A percentile compares a stretch with the other conserved stretches of the same genome.
These are phyloP conservation scores for Taenioides sp. DNA, from an alignment of 2,797 vertebrate genomes.

Conservation along the genomic window DNA sequence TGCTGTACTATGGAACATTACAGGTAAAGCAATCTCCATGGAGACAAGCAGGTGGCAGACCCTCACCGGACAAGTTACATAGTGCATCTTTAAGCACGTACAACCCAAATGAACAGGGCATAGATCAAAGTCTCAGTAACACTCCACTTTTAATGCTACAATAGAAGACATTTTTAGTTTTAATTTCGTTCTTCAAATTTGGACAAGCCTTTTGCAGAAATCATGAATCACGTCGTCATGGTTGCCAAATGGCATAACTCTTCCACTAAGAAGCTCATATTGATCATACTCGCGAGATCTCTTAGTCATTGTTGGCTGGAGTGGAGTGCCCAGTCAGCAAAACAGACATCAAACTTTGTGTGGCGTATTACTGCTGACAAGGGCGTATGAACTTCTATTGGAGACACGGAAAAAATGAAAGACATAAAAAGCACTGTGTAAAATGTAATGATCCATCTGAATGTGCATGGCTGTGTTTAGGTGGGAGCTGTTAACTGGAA, in stretches of 20 bases:
- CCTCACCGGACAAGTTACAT: too few relatives aligned
- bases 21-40: too few relatives aligned
- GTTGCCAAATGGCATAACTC: conserved; percentile 19
- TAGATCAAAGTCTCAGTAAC: conserved; percentile 9
- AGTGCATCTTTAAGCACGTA: background rate
- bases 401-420: conserved; percentile 11
- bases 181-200: conserved; percentile 9
- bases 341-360: conserved; percentile 20
- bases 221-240: conserved; percentile 9
- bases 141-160: background rate
- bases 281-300: conserved; percentile 15
- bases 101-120: conserved; percentile 2
- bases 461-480: conserved; percentile 3
- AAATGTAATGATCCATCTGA: conserved; percentile 13
- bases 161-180: conserved; percentile 10
- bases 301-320: conserved; percentile 25
- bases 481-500: conserved; percentile 4
- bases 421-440: background rate
- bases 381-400: conserved; percentile 2
- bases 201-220: conserved; percentile 13
- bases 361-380: conserved; percentile 19
- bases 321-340: conserved; percentile 27
- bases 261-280: conserved; percentile 20
- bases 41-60: too few relatives aligned
- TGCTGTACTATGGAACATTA: too few relatives aligned